Evolutionary conservation across 2,888 invertebrate species (phyloP), one percentile per base, ranked within the genome.

Genomic region (Hirudinaria manillensis): DNA sequence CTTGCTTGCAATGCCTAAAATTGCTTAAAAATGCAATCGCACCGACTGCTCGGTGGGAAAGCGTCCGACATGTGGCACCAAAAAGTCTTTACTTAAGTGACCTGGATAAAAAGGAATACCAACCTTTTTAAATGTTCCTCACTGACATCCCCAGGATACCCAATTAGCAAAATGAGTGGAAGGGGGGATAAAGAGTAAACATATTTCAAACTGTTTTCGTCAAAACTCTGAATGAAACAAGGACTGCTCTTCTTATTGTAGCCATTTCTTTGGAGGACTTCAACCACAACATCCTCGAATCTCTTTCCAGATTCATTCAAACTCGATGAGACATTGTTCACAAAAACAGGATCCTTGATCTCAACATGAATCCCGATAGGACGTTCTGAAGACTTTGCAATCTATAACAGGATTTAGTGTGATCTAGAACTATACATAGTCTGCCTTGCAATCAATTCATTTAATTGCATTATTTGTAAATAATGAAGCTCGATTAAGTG

Each of bases 181-280:
- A 79, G 70, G 2, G 56, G 10, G 13, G 79, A 76, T 24, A 68
- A 29, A 19, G 24, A 7, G 10, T 65, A n/a, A 24, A 79, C 34
- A 32, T 71, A 74, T 2, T 24, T 70, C 16, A 79, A 53, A 55
- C 77, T 78, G 29, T 72, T 56, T 29, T 70, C 66, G 38, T 66
- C 56, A 68, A 79, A 79, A 7, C 78, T 78, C 36, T 79, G 79
- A 27, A 79, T 16, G 73, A 79, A 78, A 67, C 78, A 78, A 1
- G 76, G 76, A 56, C 77, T 74, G 10, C 10, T 36, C 29, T 32
- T n/a, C 3, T 70, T 29, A 1, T 68, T 75, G 75, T 78, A 80
- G 7, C 77, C 78, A 55, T 77, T 36, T 16, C 56, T 27, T 13
- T 55, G 21, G 13, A 80, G 51, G 0, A 76, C 70, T 1, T 75